phyloP scores from a whole-genome alignment of 1,140 invertebrate species.

The Zelostemma sp. region DNA sequence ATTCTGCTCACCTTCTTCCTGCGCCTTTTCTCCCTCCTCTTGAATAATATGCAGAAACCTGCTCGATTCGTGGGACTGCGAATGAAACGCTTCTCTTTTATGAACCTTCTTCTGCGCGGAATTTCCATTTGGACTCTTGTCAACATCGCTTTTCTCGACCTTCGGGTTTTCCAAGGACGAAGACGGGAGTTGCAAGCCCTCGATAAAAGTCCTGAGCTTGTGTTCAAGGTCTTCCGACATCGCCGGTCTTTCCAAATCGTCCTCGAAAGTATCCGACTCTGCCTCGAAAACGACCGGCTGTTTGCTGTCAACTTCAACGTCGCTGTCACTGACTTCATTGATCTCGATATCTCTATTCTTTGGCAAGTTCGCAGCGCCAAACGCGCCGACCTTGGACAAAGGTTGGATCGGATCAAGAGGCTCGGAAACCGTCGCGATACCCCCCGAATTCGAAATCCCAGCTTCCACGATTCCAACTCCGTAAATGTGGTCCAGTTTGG shows the following conservation, averaged over 20 bases:
- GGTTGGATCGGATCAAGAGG: constrained; percentile 52
- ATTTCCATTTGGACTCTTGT: constrained; percentile 38
- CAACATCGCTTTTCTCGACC: constrained; percentile 19
- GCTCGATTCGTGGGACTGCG: constrained; percentile 70
- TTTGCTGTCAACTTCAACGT: constrained; percentile 44
- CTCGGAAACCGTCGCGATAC: constrained; percentile 58
- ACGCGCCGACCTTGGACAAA: constrained; percentile 32
- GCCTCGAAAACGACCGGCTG: constrained; percentile 70
- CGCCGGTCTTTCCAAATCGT: constrained; percentile 37
- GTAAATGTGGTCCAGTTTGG: constrained; percentile 54
- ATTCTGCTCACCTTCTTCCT: constrained; percentile 55
- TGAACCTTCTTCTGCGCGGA: constrained; percentile 62
- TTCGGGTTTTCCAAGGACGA: constrained; percentile 35
- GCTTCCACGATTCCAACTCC: constrained; percentile 60
- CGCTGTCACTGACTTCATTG: constrained; percentile 59
- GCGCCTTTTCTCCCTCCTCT: constrained; percentile 72
- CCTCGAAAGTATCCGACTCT: constrained; percentile 68
- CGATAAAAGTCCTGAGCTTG: constrained; percentile 71
- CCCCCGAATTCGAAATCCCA: constrained; percentile 9
- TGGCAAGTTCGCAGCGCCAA: constrained; percentile 35
- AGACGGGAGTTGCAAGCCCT: constrained; percentile 72
- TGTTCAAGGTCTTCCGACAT: constrained; percentile 69
- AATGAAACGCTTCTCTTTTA: constrained; percentile 73
- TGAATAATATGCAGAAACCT: constrained; percentile 77
- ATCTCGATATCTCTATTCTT: constrained; percentile 56